Evolutionary conservation across 2,113 vertebrate genomes (phyloP).

Genomic region (Planiliza haematocheilus): DNA sequence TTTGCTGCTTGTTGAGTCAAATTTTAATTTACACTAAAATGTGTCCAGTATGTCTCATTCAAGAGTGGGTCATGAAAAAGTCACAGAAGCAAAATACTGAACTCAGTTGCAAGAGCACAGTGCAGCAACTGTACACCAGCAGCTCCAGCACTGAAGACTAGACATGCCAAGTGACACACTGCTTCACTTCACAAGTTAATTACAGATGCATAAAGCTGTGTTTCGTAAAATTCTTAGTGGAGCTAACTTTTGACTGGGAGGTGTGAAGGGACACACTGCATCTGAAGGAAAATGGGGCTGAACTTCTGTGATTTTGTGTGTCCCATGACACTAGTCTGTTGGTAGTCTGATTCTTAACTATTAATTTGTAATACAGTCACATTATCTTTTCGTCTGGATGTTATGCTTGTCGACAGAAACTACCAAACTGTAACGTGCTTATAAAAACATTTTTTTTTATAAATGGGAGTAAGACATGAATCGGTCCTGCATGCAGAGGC

Average conservation of each 20-base stretch:
- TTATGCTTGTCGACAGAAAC: too few species aligned
- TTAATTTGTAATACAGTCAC: too few species aligned
- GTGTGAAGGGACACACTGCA: background rate
- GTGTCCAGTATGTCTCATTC: too few species aligned
- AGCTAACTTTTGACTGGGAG: background rate
- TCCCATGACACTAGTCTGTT: too few species aligned
- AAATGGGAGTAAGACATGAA: too few species aligned
- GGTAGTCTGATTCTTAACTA: too few species aligned
- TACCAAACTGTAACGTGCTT: too few species aligned
- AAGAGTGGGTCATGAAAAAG: background rate
- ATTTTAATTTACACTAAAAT: too few species aligned
- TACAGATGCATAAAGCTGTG: background rate
- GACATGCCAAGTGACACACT: background rate
- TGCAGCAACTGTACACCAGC: background rate
- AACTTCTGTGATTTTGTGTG: too few species aligned
- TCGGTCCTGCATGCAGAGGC: background rate
- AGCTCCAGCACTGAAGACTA: background rate
- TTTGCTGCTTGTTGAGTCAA: too few species aligned
- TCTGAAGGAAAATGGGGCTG: background rate
- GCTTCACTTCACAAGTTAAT: background rate
- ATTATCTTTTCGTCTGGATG: too few species aligned
- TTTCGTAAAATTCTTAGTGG: background rate
- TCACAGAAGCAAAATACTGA: background rate
- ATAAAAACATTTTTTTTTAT: too few species aligned
- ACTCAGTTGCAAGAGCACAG: accelerated